Evolutionary conservation across 53 echinoderm and acorn worm species (phyloP), one percentile per base, ranked within the genome.

Genomic region (Echinarachnius parma): DNA sequence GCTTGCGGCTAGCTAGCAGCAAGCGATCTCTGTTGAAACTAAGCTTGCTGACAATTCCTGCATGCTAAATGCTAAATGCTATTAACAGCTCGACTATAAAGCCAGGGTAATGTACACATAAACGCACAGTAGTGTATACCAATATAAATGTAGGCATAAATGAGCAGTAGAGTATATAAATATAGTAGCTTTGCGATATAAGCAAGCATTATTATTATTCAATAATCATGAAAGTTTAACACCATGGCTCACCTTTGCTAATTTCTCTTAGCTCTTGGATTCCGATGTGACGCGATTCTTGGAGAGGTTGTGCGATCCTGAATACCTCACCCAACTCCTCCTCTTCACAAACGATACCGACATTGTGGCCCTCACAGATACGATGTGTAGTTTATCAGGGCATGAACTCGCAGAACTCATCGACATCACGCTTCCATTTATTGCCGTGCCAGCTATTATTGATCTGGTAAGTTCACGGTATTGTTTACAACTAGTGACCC

Each of bases 271-370:
- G 68, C 68, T 68, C 4, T 34, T 68, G 24, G 13, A 23, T 4
- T 33, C 31, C 4, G 62, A 85, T 30, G 29, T 79, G 1, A 50
- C 68, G 5, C 3, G 10, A 0, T 11, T 78, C 66, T 53, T 58
- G 8, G 76, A 53, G 48, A 46, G 24, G 23, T 30, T 88, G 7
- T 92, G 92, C 66, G 75, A 66, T 37, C 78, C 81, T 36, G 82
- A 60, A 2, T 54, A 62, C 45, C 55, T 92, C 16, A 49, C 36
- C 52, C 52, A 55, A 55, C 24, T 88, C 46, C 46, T 88, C 14
- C 31, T 55, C 28, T 88, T 92, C 39, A 76, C 88, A 28, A 39
- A 76, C 37, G 82, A 80, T 21, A 66, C 78, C 9, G 84, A 88
- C 46, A 69, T 72, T 24, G 72, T 81, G 14, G 34, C 48, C 34